Percentiles rank a stretch among this genome's conserved stretches.
These are phyloP conservation scores for Plectropomus leopardus DNA, from an alignment of 2,113 vertebrate genomes.

Conservation along the genomic window DNA sequence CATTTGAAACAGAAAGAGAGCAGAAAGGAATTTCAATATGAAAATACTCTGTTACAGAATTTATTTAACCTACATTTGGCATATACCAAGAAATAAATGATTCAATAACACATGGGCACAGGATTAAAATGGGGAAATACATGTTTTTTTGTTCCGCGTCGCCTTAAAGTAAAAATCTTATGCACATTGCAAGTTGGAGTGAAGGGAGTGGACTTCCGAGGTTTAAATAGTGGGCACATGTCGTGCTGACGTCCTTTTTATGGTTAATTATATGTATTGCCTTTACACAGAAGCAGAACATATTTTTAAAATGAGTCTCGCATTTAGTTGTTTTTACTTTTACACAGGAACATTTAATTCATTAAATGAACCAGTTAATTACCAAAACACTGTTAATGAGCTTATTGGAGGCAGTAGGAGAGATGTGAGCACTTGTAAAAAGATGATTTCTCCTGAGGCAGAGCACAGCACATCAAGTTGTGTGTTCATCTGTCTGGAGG, in stretches of 20 bases:
- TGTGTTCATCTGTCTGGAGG: conserved; percentile 36
- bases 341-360: conserved; percentile 24
- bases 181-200: background rate
- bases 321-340: conserved; percentile 28
- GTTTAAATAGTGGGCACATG: conserved; percentile 1
- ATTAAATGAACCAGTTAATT: conserved; percentile 36
- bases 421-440: conserved; percentile 26
- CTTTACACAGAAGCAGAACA: conserved; percentile 18
- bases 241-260: background rate
- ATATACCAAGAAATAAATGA: too few species aligned
- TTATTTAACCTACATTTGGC: too few species aligned
- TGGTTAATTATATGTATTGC: background rate
- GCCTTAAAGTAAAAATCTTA: background rate
- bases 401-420: conserved; percentile 13
- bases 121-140: too few species aligned
- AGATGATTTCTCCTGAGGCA: conserved; percentile 44
- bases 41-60: too few species aligned
- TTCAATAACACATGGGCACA: too few species aligned
- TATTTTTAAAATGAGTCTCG: conserved; percentile 9
- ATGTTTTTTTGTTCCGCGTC: too few species aligned
- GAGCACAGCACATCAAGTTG: conserved; percentile 20
- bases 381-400: conserved; percentile 45
- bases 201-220: background rate
- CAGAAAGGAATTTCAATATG: too few species aligned
- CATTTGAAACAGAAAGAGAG: too few species aligned